phyloP scores from a whole-genome alignment of 2,113 vertebrate genomes.

The Boulengeromyrus knoepffleri region DNA sequence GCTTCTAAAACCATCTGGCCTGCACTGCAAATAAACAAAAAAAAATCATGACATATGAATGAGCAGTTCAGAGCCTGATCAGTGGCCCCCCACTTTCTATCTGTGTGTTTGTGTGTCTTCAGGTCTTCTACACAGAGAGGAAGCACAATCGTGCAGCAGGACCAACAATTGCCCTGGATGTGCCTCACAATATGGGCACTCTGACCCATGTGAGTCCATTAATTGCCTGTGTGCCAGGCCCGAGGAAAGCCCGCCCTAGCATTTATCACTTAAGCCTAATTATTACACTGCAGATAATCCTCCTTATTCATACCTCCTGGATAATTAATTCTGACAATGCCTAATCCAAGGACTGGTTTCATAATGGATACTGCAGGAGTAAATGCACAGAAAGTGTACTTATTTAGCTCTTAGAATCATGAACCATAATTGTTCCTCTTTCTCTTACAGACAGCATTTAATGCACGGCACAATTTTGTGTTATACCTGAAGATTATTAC shows the following conservation, averaged over 20 bases:
- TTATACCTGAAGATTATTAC: slow-evolving; percentile 34
- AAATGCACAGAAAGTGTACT: not conserved
- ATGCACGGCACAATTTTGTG: slow-evolving; percentile 76
- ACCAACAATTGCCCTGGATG: slow-evolving; percentile 54
- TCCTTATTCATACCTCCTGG: not conserved
- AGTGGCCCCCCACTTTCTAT: not conserved
- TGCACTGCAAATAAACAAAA: not conserved
- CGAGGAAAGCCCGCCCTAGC: not conserved
- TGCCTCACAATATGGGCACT: slow-evolving; percentile 68
- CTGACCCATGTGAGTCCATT: slow-evolving; percentile 65
- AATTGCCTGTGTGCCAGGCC: not conserved
- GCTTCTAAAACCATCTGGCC: not conserved
- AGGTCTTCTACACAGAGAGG: slow-evolving; percentile 85
- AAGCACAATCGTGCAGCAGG: slow-evolving; percentile 53
- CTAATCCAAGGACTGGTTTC: not conserved
- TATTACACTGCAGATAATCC: not conserved
- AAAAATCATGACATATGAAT: not conserved
- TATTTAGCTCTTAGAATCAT: not conserved
- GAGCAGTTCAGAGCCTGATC: not conserved
- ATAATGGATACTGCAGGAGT: not conserved
- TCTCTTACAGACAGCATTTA: slow-evolving; percentile 62
- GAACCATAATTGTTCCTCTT: not conserved
- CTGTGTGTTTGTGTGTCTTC: slow-evolving; percentile 19
- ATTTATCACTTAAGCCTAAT: not conserved
- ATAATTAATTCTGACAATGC: not conserved